A percentile compares a stretch with the other conserved stretches of the same genome.
phyloP scores from a whole-genome alignment of 1,140 invertebrate species.

The Drosophila melanogaster region DNA sequence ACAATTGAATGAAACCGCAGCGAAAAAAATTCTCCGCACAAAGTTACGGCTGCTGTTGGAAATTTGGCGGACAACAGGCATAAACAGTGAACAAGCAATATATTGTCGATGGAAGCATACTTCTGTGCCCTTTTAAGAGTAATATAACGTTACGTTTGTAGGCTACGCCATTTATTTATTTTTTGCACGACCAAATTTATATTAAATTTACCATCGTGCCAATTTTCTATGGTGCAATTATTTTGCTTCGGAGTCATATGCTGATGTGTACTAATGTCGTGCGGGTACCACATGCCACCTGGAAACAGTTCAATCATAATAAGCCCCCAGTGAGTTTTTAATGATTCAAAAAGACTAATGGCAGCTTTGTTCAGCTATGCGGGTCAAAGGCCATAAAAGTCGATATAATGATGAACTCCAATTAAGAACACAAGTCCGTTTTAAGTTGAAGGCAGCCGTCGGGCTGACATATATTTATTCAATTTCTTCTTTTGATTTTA shows the following conservation, averaged over 20 bases:
- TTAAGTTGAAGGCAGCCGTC: no score
- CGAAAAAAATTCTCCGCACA: slow-evolving; percentile 3
- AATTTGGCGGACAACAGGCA: slow-evolving; percentile 1
- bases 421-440: no score
- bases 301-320: slow-evolving; percentile 77
- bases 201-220: no score
- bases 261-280: slow-evolving; percentile 67
- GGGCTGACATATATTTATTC: no score
- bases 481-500: no score
- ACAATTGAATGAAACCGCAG: slow-evolving; percentile 28
- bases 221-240: background rate
- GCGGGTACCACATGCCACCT: slow-evolving; percentile 66
- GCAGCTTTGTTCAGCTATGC: background rate
- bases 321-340: slow-evolving; percentile 70
- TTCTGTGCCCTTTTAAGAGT: background rate
- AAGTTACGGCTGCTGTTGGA: slow-evolving; percentile 8
- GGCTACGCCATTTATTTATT: no score
- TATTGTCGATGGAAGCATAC: background rate
- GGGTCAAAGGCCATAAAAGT: slow-evolving; percentile 29
- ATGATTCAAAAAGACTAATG: slow-evolving; percentile 60
- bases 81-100: background rate
- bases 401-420: no score
- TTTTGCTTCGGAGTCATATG: slow-evolving; percentile 2
- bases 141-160: no score
- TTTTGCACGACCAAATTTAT: no score